Evolutionary conservation across 2,888 invertebrate genomes (phyloP).

Genomic region (Limulus polyphemus): DNA sequence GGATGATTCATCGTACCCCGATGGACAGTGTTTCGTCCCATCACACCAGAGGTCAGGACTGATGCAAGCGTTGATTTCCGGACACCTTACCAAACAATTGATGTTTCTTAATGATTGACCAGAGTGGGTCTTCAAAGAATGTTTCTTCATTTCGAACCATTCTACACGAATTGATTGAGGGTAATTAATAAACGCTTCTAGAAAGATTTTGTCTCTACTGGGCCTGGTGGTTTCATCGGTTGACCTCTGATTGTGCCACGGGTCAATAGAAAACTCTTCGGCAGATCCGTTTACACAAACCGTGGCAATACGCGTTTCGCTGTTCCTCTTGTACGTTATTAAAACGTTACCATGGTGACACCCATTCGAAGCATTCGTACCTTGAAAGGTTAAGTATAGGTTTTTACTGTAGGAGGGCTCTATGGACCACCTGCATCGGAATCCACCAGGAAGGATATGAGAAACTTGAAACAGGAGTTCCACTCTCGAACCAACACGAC

Average conservation of each 20-base stretch:
- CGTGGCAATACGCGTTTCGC: constrained; percentile 32
- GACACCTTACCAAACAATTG: constrained; percentile 62
- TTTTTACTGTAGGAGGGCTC: constrained; percentile 27
- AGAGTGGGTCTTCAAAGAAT: constrained; percentile 24
- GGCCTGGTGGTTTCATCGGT: constrained; percentile 28
- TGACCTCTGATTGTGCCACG: constrained; percentile 24
- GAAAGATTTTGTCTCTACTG: constrained; percentile 44
- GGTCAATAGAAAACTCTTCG: constrained; percentile 23
- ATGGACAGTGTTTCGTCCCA: constrained; percentile 62
- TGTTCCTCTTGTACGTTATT: constrained; percentile 59
- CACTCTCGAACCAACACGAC: constrained; percentile 19
- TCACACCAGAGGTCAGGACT: constrained; percentile 67
- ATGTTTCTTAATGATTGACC: constrained; percentile 27
- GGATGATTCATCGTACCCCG: constrained; percentile 50
- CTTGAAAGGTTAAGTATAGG: constrained; percentile 27
- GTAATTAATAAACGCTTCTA: constrained; percentile 20
- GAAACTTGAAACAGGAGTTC: constrained; percentile 18
- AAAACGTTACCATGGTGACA: constrained; percentile 33
- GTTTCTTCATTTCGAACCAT: constrained; percentile 23
- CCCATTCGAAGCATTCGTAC: constrained; percentile 17
- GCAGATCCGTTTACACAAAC: constrained; percentile 19
- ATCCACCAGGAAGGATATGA: constrained; percentile 13
- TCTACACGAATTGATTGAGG: constrained; percentile 17
- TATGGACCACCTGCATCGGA: constrained; percentile 28
- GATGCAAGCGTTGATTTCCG: constrained; percentile 67